Evolutionary conservation across 2,888 invertebrate genomes (phyloP).

Genomic region (Leptinotarsa tumamoca): DNA sequence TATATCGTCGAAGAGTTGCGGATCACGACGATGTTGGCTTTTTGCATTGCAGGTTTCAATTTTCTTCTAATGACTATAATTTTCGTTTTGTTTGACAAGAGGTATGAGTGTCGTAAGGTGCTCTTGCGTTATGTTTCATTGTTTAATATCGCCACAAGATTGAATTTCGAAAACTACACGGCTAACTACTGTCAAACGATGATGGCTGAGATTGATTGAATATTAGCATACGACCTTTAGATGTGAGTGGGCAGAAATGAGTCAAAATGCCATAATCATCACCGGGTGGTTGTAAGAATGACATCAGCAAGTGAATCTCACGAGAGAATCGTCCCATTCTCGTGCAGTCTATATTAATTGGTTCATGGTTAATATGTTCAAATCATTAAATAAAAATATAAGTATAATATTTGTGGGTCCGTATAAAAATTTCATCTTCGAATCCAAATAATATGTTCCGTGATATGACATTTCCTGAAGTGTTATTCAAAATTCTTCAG

Average conservation of each 20-base stretch:
- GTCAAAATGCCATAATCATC: not conserved
- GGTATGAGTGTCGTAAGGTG: slow-evolving; percentile 22
- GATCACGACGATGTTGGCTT: slow-evolving; percentile 26
- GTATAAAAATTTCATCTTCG: too few relatives aligned
- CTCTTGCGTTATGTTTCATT: slow-evolving; percentile 29
- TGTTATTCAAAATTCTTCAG: too few relatives aligned
- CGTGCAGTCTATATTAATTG: too few relatives aligned
- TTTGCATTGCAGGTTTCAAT: slow-evolving; percentile 30
- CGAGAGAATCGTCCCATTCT: not conserved
- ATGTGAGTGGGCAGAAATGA: not conserved
- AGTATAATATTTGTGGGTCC: too few relatives aligned
- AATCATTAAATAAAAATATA: too few relatives aligned
- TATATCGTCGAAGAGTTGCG: not conserved
- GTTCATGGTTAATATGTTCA: too few relatives aligned
- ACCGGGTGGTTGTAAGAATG: not conserved
- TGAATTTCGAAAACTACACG: not conserved
- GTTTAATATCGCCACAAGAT: not conserved
- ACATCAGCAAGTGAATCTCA: not conserved
- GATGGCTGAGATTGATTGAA: not conserved
- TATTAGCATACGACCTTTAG: slow-evolving; percentile 12
- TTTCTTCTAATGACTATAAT: slow-evolving; percentile 30
- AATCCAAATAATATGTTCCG: too few relatives aligned
- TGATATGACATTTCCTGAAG: too few relatives aligned
- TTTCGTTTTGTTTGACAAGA: slow-evolving; percentile 29
- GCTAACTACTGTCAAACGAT: not conserved